Evolutionary conservation across 2,797 vertebrate genomes (phyloP), one percentile per base, ranked within the genome.

Genomic region (Hybognathus amarus): DNA sequence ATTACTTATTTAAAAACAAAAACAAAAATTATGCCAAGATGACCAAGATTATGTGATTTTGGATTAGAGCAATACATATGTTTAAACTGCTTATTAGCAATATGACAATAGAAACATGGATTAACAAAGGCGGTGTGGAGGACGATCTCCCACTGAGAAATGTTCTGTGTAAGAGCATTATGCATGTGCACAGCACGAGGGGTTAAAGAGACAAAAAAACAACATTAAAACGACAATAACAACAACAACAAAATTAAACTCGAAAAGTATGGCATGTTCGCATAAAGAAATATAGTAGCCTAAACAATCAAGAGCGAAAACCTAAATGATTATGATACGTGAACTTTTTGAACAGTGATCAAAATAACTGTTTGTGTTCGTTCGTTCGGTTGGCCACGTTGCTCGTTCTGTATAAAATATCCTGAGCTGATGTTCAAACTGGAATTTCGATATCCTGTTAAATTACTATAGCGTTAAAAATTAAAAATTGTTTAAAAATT

Each of bases 121-220:
- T 66, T 75, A 66, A 66, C 45, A 66, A 91, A 89, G 85, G 83
- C 63, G 56, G 84, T 82, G 90, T 86, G 67, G 77, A 88, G 87
- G 85, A 91, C 87, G 83, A n/a, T 82, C 79, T 92, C 89, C 90
- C 67, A 86, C 33, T 88, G 91, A 92, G 91, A 90, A 30, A 85
- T 90, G 88, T 89, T 88, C 79, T 89, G 79, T 64, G 79, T 85
- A 85, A 90, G 82, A 93, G 93, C 84, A 91, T 93, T 92, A 93
- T 92, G 91, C 89, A 92, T 92, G 90, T 82, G 71, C 85, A 82
- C 36, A 33, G 92, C 92, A 91, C 92, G 90, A 92, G 92, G 90
- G 91, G 86, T 88, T 87, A 90, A n/a, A 27, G 30, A 66, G 47
- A 66, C 59, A 38, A 40, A 82, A 61, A 80, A 91, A 90, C 89